A percentile compares a stretch with the other conserved stretches of the same genome.
Evolutionary conservation across 2,113 vertebrate species (phyloP).

Genomic region (Cricetomys ansorgei): DNA sequence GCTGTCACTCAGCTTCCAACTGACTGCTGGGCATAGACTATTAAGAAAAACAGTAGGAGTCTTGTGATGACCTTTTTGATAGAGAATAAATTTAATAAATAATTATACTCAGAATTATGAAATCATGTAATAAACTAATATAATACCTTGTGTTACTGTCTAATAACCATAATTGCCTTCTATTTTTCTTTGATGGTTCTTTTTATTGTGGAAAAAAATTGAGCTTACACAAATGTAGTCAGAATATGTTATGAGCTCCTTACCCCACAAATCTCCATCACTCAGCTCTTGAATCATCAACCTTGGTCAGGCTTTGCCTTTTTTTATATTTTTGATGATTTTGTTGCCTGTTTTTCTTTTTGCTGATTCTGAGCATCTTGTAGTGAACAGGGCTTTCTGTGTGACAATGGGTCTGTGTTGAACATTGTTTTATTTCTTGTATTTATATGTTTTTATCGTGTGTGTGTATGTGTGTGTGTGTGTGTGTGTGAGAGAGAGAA

Average conservation of each 20-base stretch:
- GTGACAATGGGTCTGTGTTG: not conserved
- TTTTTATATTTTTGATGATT: not conserved
- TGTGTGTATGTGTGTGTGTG: not conserved
- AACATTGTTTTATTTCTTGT: constrained; percentile 1
- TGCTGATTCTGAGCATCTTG: not conserved
- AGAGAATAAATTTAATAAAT: constrained; percentile 59
- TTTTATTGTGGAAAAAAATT: constrained; percentile 48
- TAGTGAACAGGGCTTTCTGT: not conserved
- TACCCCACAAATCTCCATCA: not conserved
- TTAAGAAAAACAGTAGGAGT: constrained; percentile 50
- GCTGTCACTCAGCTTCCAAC: not conserved
- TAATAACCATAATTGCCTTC: constrained; percentile 22
- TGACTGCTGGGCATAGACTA: constrained; percentile 30
- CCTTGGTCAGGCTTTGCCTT: not conserved
- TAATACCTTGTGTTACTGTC: constrained; percentile 15
- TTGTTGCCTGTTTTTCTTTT: not conserved
- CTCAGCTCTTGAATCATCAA: not conserved
- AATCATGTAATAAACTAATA: constrained; percentile 53
- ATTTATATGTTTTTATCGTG: not conserved
- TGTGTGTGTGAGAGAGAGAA: not conserved
- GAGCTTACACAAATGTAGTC: not conserved
- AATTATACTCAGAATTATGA: constrained; percentile 65
- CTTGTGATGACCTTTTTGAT: constrained; percentile 32
- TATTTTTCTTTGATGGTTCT: constrained; percentile 1
- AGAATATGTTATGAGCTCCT: not conserved